phyloP scores from a whole-genome alignment of 2,113 vertebrate species.

The Rhinichthys klamathensis region DNA sequence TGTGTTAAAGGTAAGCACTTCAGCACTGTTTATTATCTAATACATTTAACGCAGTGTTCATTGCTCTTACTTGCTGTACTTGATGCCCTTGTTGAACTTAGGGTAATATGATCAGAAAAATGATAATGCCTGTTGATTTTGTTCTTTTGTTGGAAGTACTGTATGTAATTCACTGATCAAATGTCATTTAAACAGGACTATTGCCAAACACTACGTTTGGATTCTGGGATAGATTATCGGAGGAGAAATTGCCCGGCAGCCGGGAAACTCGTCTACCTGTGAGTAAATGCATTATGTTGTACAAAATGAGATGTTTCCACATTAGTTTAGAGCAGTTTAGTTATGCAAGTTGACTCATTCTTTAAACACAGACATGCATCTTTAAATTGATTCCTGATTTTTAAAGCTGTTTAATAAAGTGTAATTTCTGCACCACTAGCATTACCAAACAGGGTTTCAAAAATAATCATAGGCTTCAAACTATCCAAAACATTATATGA shows the following conservation, averaged over 20 bases:
- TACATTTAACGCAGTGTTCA: neutral
- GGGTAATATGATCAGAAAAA: neutral
- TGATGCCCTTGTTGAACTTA: neutral
- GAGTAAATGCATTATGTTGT: constrained; percentile 65
- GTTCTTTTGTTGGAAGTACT: neutral
- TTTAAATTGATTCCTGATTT: neutral
- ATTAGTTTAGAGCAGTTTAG: neutral
- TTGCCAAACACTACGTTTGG: constrained; percentile 87
- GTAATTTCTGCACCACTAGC: neutral
- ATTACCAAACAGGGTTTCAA: neutral
- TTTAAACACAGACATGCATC: neutral
- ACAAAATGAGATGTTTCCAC: neutral
- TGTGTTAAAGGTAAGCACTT: constrained; percentile 87
- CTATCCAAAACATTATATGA: neutral
- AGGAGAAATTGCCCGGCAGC: constrained; percentile 85
- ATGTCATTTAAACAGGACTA: constrained; percentile 77
- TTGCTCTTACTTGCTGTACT: neutral
- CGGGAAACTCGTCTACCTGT: constrained; percentile 96
- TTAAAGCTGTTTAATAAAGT: neutral
- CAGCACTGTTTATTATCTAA: neutral
- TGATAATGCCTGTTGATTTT: neutral
- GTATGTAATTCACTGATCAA: neutral
- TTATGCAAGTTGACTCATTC: neutral
- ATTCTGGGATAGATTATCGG: constrained; percentile 96
- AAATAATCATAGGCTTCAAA: neutral